Evolutionary conservation across 2,797 vertebrate species (phyloP).

Genomic region (Chiroxiphia lanceolata): DNA sequence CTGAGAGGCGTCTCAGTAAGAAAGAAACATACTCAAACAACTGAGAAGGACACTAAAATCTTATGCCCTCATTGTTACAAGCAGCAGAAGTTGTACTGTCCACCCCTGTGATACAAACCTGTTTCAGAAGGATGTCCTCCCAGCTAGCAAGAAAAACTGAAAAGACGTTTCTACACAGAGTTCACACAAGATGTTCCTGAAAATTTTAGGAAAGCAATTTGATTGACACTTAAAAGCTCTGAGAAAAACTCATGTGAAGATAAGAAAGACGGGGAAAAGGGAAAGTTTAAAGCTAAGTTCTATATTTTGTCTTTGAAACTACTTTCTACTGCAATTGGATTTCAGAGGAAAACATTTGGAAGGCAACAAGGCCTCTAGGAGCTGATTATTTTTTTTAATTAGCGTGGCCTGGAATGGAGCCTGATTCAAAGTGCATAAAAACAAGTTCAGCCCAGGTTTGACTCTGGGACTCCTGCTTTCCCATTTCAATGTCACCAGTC

Average conservation of each 20-base stretch:
- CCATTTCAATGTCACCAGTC: neutral
- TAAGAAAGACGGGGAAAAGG: neutral
- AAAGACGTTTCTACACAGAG: neutral
- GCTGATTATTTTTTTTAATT: neutral
- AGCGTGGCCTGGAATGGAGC: neutral
- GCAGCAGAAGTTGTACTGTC: neutral
- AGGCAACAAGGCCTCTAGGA: neutral
- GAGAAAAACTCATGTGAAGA: neutral
- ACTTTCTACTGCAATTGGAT: neutral
- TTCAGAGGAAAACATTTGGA: neutral
- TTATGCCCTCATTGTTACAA: neutral
- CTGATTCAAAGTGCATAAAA: neutral
- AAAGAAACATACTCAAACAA: neutral
- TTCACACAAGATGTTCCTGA: neutral
- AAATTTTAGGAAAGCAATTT: neutral
- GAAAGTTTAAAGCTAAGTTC: neutral
- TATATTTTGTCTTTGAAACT: neutral
- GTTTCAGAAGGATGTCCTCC: rapidly evolving
- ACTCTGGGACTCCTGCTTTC: neutral
- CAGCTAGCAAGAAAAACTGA: neutral
- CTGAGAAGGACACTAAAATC: neutral
- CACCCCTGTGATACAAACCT: neutral
- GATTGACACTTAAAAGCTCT: neutral
- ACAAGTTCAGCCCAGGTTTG: neutral
- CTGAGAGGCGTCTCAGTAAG: neutral